A percentile compares a stretch with the other conserved stretches of the same genome.
phyloP scores from a whole-genome alignment of 2,888 invertebrate species.

The Hirtodrosophila confusa region DNA sequence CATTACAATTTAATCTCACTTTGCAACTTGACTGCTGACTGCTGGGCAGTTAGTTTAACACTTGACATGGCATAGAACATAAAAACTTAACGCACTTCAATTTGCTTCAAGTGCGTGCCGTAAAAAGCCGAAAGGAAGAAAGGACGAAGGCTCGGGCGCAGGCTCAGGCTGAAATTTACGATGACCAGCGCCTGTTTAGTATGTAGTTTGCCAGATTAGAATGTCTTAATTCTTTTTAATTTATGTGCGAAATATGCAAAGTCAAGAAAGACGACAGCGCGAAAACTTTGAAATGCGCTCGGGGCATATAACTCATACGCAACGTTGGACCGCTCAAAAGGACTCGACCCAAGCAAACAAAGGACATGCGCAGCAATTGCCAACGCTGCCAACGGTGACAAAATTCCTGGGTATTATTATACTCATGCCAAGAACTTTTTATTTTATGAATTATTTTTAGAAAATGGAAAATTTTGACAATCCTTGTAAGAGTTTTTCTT shows the following conservation, averaged over 20 bases:
- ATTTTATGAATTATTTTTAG: no score
- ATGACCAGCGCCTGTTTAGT: slow-evolving; percentile 32
- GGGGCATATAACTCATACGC: slow-evolving; percentile 60
- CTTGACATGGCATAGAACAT: slow-evolving; percentile 49
- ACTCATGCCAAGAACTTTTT: no score
- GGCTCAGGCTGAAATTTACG: slow-evolving; percentile 50
- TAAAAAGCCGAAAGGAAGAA: slow-evolving; percentile 43
- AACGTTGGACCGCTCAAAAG: slow-evolving; percentile 12
- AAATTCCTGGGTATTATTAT: no score
- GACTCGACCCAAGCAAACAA: no score
- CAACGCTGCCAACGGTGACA: no score
- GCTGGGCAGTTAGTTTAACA: slow-evolving; percentile 54
- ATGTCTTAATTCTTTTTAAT: slow-evolving; percentile 68
- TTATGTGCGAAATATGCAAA: slow-evolving; percentile 64
- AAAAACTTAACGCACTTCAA: slow-evolving; percentile 55
- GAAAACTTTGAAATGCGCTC: slow-evolving; percentile 23
- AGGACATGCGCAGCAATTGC: no score
- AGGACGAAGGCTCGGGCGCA: neutral
- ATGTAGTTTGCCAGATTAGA: slow-evolving; percentile 51
- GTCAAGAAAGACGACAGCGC: slow-evolving; percentile 21
- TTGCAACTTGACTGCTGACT: slow-evolving; percentile 46
- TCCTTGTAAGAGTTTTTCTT: no score
- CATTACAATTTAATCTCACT: slow-evolving; percentile 45
- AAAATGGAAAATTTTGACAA: no score
- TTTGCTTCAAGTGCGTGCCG: slow-evolving; percentile 56